Percentiles rank a stretch among this genome's conserved stretches.
These are phyloP conservation scores for Drosophila trapezifrons DNA, from an alignment of 1,140 invertebrate genomes.

Conservation along the genomic window DNA sequence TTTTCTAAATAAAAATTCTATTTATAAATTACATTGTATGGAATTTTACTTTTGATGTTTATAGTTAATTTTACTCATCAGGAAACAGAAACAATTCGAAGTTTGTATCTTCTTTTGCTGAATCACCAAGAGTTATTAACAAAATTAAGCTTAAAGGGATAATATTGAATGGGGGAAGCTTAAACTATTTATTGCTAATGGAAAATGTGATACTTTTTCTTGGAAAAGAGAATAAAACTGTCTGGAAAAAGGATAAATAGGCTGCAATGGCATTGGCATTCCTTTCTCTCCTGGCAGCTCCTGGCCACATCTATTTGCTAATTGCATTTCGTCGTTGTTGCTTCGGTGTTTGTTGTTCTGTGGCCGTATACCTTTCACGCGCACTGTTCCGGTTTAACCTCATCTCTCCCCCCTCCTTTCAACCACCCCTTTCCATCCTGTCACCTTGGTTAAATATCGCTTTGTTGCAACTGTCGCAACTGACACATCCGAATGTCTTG, in stretches of 20 bases:
- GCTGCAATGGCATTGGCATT: constrained; percentile 5
- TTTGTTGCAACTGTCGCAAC: constrained; percentile 52
- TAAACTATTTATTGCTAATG: no score
- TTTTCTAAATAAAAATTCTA: no score
- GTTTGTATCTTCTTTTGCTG: no score
- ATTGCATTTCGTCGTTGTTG: constrained; percentile 74
- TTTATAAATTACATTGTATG: no score
- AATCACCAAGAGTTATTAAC: no score
- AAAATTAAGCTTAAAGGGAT: no score
- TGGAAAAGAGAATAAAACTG: background rate
- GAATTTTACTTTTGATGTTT: no score
- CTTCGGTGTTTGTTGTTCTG: constrained; percentile 44
- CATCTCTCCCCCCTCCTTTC: constrained; percentile 3
- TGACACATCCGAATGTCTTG: constrained; percentile 57
- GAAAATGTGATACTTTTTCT: no score
- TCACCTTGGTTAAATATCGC: constrained; percentile 71
- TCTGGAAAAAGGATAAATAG: constrained; percentile 2
- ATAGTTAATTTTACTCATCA: no score
- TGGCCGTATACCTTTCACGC: constrained; percentile 68
- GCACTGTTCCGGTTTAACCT: constrained; percentile 39
- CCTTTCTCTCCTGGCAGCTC: constrained; percentile 2
- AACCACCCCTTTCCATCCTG: constrained; percentile 13
- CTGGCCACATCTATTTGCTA: constrained; percentile 78
- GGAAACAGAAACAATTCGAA: no score
- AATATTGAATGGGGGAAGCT: no score